Evolutionary conservation across 2,113 vertebrate species (phyloP), one percentile per base, ranked within the genome.

Genomic region (Terrapene triunguis): DNA sequence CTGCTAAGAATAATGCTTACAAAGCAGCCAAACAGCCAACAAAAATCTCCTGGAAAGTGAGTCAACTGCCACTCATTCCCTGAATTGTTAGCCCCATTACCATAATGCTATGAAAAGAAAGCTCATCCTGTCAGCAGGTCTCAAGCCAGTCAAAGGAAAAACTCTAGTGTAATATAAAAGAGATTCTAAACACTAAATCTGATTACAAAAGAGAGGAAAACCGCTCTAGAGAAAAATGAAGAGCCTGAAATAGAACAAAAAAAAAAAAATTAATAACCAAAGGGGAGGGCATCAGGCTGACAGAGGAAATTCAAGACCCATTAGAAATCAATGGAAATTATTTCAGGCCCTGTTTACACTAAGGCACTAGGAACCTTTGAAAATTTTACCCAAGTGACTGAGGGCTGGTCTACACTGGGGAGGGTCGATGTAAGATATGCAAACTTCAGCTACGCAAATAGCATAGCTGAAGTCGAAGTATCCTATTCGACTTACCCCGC

Each of bases 1-100:
- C 74, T 44, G 35, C 2, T 32, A 62, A 74, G 29, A 69, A 42
- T 0, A 29, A 32, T 80, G n/a, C 22, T 76, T 35, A 9, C 1
- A 62, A 47, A 80, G 48, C 3, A 74, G 38, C 0, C 0, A 1
- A 55, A 35, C 29, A 76, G 62, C 62, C 13, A 19, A 51, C 0
- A 0, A 65, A 65, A 42, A n/a, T 0, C 1, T 5, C 47, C 54
- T 0, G 0, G 62, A 29, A 51, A 47, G 53, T 29, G 8, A 10
- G 44, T 9, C 0, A 2, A 8, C 55, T 1, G 1, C 35, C 85
- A 35, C 92, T 55, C 4, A 3, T 35, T 57, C 53, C 78, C 62
- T 80, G 1, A 27, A 21, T 50, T 12, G 19, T 59, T 47, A 10
- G 47, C 44, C 51, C 32, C 35, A 1, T 54, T 8, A 22, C 6